phyloP scores from a whole-genome alignment of 2,113 vertebrate genomes.

The Plestiodon gilberti region DNA sequence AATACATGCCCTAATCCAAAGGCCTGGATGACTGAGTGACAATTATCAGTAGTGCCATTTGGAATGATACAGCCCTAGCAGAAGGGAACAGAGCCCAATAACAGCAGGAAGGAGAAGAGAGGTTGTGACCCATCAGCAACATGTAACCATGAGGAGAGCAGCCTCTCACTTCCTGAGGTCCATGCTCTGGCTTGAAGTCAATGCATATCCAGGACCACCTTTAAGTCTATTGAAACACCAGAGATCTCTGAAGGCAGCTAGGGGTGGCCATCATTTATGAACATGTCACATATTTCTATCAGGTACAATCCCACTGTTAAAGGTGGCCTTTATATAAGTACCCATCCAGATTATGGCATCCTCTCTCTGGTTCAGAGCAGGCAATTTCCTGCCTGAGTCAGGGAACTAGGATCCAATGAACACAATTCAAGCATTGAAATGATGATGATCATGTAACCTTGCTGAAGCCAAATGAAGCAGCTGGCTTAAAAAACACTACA shows the following conservation, averaged over 20 bases:
- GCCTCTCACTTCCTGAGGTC: background rate
- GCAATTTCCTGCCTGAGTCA: background rate
- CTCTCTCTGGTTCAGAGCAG: too few relatives aligned
- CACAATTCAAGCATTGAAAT: background rate
- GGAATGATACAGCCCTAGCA: conserved; percentile 4
- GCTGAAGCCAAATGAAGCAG: background rate
- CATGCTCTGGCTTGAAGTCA: background rate
- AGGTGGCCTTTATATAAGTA: background rate
- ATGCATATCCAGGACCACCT: background rate
- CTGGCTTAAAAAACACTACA: background rate
- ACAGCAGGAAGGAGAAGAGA: background rate
- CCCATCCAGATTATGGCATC: background rate
- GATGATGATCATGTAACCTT: background rate
- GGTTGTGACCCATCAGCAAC: background rate
- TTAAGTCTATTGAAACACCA: background rate
- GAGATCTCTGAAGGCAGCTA: background rate
- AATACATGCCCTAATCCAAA: conserved; percentile 9
- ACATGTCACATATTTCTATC: background rate
- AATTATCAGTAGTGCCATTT: background rate
- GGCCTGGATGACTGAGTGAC: background rate
- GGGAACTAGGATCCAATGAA: background rate
- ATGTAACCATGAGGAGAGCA: background rate
- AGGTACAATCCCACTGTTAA: background rate
- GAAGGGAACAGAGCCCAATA: background rate
- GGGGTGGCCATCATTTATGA: background rate